Conservation (phyloP, 2,888 invertebrate genomes). For the Papilio protenor region DNA sequence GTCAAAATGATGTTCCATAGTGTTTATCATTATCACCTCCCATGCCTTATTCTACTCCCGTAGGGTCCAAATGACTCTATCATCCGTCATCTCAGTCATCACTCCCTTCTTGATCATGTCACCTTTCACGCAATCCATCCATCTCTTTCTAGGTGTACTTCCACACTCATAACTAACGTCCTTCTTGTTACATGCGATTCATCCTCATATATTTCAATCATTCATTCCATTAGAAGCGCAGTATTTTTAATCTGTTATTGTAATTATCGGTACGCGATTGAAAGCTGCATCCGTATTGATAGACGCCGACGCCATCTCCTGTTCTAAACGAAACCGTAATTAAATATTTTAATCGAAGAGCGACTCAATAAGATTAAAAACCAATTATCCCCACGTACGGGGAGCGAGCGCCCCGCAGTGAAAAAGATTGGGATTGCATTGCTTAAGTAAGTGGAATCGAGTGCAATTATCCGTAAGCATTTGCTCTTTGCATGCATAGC, state of each 20-base stretch:
- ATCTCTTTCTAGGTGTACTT: no score
- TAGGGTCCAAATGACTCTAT: no score
- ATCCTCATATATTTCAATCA: background rate
- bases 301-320: slow-evolving; percentile 46
- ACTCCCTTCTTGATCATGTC: no score
- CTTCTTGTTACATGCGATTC: no score
- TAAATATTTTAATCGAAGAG: slow-evolving; percentile 54
- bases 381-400: slow-evolving; percentile 51
- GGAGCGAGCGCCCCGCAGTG: slow-evolving; percentile 45
- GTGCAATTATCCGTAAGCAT: slow-evolving; percentile 40
- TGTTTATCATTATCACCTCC: no score
- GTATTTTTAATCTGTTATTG: slow-evolving; percentile 33
- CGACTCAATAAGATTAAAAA: slow-evolving; percentile 55
- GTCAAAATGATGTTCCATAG: background rate
- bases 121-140: no score
- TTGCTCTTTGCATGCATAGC: slow-evolving; percentile 34
- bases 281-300: slow-evolving; percentile 21
- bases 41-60: no score
- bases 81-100: no score
- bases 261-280: slow-evolving; percentile 33
- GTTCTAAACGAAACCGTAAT: slow-evolving; percentile 48
- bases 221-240: background rate
- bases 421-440: slow-evolving; percentile 48
- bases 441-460: slow-evolving; percentile 47
- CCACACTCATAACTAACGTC: no score